Base-by-base conservation (phyloP, 2,113 vertebrate genomes). In the Gadus macrocephalus region DNA sequence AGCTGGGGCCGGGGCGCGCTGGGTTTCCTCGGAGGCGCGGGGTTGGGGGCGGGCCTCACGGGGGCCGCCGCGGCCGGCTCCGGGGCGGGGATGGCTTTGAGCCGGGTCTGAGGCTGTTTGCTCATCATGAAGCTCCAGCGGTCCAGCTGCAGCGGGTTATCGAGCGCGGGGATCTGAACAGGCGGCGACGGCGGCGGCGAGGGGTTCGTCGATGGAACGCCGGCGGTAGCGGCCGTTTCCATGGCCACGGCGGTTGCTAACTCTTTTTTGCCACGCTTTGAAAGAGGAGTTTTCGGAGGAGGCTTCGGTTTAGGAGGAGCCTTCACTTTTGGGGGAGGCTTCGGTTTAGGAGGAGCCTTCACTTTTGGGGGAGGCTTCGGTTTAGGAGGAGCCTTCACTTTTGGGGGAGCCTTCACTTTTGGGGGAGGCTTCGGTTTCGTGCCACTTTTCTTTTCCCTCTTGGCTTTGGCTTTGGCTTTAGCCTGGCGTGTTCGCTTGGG, bases 81-180 rank as follows among this genome's bases (percentile, higher is more conserved):
- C 8, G 20, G 7, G 9, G 58, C 22, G 0, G 1, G 1, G 0
- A 53, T 4, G 17, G 38, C 80, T 1, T 65, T 25, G 25, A 58
- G 3, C 1, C 71, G 67, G 38, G 83, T 81, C 31, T 67, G 16
- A 1, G 83, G 82, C 61, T 89, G 87, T 71, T 79, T 92, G 72
- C 66, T 91, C 63, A 94, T 53, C 65, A 96, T 66, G 77, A 75
- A 79, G 65, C 74, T 64, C 86, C 83, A 87, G 81, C 82, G 78
- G 3, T 53, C 28, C 15, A 16, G 75, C 17, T 67, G 71, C 35
- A 59, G 15, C 25, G 22, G 69, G 5, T 3, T 61, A 0, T 9
- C 7, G 12, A 9, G 12, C 4, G 58, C 22, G 5, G 71, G 55
- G 62, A 3, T 8, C 25, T 68, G 60, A 7, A 20, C 7, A 17